A percentile compares a stretch with the other conserved stretches of the same genome.
Conservation (phyloP, 2,113 vertebrate genomes). For the Sterna hirundo region DNA sequence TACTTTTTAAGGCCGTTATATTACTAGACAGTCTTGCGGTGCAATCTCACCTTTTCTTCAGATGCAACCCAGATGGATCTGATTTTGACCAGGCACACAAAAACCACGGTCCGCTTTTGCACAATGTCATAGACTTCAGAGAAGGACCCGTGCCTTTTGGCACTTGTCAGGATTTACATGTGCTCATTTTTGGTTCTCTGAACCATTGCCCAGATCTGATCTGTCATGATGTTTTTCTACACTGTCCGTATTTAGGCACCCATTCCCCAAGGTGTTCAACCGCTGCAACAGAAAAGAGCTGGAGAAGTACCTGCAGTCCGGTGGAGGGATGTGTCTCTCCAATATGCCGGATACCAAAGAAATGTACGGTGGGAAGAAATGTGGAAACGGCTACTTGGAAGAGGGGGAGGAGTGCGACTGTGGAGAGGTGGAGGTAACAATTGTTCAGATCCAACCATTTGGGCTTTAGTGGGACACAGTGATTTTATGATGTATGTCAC, state of each 20-base stretch:
- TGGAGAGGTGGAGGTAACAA: conserved; percentile 88
- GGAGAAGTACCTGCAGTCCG: conserved; percentile 87
- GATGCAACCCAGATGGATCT: neutral
- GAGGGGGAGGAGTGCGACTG: conserved; percentile 97
- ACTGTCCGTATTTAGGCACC: conserved; percentile 75
- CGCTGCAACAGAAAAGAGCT: conserved; percentile 88
- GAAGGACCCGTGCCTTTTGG: neutral
- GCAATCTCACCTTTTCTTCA: neutral
- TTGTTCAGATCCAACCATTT: neutral
- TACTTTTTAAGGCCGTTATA: neutral
- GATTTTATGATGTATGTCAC: neutral
- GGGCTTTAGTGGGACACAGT: neutral
- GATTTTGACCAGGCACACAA: neutral
- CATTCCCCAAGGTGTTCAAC: conserved; percentile 93
- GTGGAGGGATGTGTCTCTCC: conserved; percentile 95
- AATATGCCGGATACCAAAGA: conserved; percentile 90
- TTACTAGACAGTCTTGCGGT: neutral
- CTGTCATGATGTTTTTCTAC: neutral
- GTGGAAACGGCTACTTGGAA: conserved; percentile 97
- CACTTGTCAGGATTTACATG: neutral
- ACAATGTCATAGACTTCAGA: neutral
- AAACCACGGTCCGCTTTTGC: neutral
- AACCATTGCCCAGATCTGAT: neutral
- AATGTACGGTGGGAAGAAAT: conserved; percentile 90
- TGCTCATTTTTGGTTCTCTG: neutral